Base-by-base conservation (phyloP, 2,888 invertebrate species). In the Macropis europaea region DNA sequence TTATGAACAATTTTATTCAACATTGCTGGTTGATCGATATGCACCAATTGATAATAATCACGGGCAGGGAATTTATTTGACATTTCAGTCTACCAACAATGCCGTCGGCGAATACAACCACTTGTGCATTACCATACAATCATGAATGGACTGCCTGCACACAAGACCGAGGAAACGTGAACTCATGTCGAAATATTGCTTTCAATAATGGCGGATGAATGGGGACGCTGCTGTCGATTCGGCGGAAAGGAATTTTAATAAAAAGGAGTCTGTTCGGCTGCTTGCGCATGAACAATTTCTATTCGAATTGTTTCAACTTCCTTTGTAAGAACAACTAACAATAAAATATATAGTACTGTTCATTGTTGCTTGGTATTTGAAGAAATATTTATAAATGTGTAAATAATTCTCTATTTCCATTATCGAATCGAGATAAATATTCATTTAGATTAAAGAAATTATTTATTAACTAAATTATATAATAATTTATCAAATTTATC, bases 131-230 rank as follows among this genome's bases (percentile, higher is more conserved):
- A 56, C 36, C 40, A 30, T 42, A 15, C 11, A 26, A 28, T 17
- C 26, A 54, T 42, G 54, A 63, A 63, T 24, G 47, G 38, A 9
- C 15, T 11, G 28, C 13, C 28, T 30, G 30, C 57, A 34, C 38
- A 42, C 19, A 36, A 22, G 28, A n/a, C n/a, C 34, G 11, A 22
- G 15, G 30, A n/a, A 19, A 36, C n/a, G 34, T 28, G 7, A 38
- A 76, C 57, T 68, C 66, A 72, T 71, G 53, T 75, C 36, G 34
- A 71, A 81, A 80, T 81, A 83, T 79, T 74, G 72, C 77, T 61
- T 72, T 69, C 77, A 78, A 77, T 82, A 81, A 78, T 72, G 63
- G 54, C 19, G 15, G 11, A 34, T 50, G 36, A 32, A 32, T 13
- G 19, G 50, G 38, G 30, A 47, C 26, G 30, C 19, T 59, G 63